Evolutionary conservation across 1,140 invertebrate genomes (phyloP).

Genomic region (Drosophila insularis): DNA sequence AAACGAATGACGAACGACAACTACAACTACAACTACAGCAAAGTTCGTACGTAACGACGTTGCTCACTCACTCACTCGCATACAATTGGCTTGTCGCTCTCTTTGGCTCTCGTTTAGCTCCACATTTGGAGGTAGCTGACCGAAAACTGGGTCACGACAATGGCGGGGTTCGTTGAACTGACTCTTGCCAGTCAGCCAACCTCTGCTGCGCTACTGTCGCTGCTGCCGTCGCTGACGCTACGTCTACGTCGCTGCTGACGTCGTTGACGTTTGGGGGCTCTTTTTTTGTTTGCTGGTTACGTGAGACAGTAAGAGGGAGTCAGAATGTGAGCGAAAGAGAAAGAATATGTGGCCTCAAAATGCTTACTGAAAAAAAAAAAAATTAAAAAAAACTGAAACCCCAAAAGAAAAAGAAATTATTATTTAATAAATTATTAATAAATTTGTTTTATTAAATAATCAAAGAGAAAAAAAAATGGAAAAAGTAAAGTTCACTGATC

Average conservation of each 20-base stretch:
- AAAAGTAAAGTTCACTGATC: conserved; percentile 15
- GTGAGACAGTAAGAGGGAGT: conserved; percentile 45
- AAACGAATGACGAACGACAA: too few species aligned
- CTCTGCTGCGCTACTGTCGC: conserved; percentile 54
- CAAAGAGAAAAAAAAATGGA: too few species aligned
- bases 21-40: too few species aligned
- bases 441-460: conserved; percentile 35
- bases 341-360: conserved; percentile 58
- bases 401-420: conserved; percentile 47
- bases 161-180: conserved; percentile 82
- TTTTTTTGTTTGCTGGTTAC: conserved; percentile 56
- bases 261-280: conserved; percentile 56
- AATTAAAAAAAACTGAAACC: not conserved
- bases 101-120: conserved; percentile 60
- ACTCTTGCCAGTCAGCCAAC: conserved; percentile 58
- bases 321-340: conserved; percentile 12
- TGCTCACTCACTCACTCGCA: conserved; percentile 25
- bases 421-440: conserved; percentile 70
- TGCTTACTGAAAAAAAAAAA: conserved; percentile 18
- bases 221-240: conserved; percentile 27
- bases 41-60: conserved; percentile 7
- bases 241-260: conserved; percentile 33
- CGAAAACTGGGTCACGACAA: conserved; percentile 83
- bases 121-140: conserved; percentile 82
- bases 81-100: conserved; percentile 13